Evolutionary conservation across 2,113 vertebrate genomes (phyloP).

Genomic region (Mus spicilegus): DNA sequence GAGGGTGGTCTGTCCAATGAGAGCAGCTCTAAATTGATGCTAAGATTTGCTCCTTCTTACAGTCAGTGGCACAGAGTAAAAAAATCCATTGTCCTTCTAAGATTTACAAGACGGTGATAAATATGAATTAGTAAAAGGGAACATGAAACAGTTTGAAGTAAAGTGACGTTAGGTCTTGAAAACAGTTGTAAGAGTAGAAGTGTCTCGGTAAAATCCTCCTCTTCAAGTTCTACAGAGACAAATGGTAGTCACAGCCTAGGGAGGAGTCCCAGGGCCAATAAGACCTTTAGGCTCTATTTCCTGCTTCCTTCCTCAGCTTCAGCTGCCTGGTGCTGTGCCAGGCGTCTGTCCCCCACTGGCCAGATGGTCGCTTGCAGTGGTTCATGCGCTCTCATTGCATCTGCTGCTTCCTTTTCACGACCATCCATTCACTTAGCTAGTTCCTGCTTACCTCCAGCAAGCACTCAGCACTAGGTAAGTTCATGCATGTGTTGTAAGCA

Average conservation of each 20-base stretch:
- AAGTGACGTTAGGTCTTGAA: conserved; percentile 20
- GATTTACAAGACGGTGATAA: neutral
- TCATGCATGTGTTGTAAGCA: neutral
- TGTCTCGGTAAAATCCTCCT: conserved; percentile 51
- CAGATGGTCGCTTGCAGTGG: neutral
- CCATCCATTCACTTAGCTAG: conserved; percentile 28
- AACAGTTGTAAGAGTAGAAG: conserved; percentile 32
- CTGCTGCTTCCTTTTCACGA: conserved; percentile 42
- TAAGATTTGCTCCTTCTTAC: neutral
- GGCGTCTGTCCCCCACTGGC: neutral
- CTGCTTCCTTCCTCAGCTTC: neutral
- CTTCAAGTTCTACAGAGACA: conserved; percentile 34
- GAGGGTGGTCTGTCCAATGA: neutral
- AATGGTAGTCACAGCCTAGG: neutral
- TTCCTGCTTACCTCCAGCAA: conserved; percentile 33
- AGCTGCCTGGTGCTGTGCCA: neutral
- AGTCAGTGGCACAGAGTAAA: conserved; percentile 29
- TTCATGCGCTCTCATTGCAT: neutral
- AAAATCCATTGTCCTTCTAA: neutral
- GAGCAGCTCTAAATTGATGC: neutral
- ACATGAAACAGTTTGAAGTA: conserved; percentile 10
- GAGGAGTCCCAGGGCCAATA: neutral
- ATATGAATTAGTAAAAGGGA: conserved; percentile 52
- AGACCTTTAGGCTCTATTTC: conserved; percentile 15
- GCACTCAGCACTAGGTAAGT: conserved; percentile 34